phyloP scores from a whole-genome alignment of 2,113 vertebrate species.

The Heterotis niloticus region DNA sequence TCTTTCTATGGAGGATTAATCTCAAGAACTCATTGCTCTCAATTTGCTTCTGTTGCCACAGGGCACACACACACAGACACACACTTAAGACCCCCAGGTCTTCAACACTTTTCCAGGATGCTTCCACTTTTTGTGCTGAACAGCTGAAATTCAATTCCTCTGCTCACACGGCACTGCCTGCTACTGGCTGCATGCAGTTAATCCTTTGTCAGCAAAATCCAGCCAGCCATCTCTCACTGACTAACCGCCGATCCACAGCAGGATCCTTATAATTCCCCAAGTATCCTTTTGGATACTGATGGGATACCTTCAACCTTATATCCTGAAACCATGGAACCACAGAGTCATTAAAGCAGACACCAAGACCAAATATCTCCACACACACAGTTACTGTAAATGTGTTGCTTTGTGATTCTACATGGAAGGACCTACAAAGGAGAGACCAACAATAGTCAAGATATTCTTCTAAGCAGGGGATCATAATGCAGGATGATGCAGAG shows the following conservation, averaged over 20 bases:
- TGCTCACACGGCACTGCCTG: constrained; percentile 18
- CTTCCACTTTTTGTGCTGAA: constrained; percentile 56
- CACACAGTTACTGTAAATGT: too few relatives aligned
- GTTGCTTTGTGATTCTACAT: too few relatives aligned
- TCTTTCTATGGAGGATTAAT: not conserved
- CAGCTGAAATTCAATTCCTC: constrained; percentile 51
- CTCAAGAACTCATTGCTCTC: not conserved
- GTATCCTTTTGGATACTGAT: too few relatives aligned
- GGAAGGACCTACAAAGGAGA: too few relatives aligned
- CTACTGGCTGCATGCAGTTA: not conserved
- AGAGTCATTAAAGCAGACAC: too few relatives aligned
- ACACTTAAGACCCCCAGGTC: constrained; percentile 19
- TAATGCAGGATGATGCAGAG: too few relatives aligned
- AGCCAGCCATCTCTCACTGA: not conserved
- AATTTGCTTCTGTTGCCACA: constrained; percentile 20
- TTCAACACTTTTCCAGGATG: constrained; percentile 29
- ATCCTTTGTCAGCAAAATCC: constrained; percentile 14
- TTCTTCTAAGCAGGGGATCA: too few relatives aligned
- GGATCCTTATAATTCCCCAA: not conserved
- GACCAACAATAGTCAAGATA: too few relatives aligned
- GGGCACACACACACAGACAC: not conserved
- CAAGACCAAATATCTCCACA: too few relatives aligned
- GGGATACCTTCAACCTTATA: too few relatives aligned
- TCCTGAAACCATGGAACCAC: too few relatives aligned
- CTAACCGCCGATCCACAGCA: not conserved